Evolutionary conservation across 2,888 invertebrate genomes (phyloP).

Genomic region (Merodon equestris): DNA sequence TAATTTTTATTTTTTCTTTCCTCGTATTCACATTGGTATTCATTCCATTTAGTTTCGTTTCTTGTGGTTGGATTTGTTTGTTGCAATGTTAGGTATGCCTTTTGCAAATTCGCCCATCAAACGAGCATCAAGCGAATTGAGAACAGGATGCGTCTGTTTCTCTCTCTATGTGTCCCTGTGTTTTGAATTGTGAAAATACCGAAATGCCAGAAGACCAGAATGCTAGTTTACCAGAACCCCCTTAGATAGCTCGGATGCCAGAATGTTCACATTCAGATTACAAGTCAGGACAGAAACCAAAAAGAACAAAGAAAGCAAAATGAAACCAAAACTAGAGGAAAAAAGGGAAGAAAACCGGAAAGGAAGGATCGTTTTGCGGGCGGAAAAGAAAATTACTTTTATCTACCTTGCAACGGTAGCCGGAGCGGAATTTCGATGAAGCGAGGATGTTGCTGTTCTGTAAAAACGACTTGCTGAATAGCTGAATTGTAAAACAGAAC

Average conservation of each 20-base stretch:
- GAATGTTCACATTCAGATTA: conserved; percentile 61
- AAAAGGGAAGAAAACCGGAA: conserved; percentile 8
- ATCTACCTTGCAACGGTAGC: conserved; percentile 44
- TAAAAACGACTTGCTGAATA: no score
- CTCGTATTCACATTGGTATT: neutral
- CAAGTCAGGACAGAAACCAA: conserved; percentile 11
- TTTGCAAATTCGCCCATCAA: conserved; percentile 47
- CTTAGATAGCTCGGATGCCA: neutral
- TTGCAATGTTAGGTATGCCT: conserved; percentile 40
- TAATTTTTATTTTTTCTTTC: conserved; percentile 13
- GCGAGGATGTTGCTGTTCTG: conserved; percentile 9
- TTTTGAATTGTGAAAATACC: no score
- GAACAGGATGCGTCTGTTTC: neutral
- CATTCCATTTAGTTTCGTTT: conserved; percentile 28
- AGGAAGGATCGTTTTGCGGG: neutral
- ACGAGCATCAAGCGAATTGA: conserved; percentile 54
- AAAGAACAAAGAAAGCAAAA: neutral
- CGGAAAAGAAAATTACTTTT: conserved; percentile 61
- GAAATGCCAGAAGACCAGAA: no score
- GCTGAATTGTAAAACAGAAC: no score
- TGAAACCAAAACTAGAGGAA: conserved; percentile 7
- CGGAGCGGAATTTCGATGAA: conserved; percentile 50
- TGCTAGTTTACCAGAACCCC: no score
- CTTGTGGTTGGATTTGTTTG: conserved; percentile 57
- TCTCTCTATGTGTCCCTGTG: no score